Conservation (phyloP, 2,797 vertebrate genomes). For the Sebastes trivittatus region DNA sequence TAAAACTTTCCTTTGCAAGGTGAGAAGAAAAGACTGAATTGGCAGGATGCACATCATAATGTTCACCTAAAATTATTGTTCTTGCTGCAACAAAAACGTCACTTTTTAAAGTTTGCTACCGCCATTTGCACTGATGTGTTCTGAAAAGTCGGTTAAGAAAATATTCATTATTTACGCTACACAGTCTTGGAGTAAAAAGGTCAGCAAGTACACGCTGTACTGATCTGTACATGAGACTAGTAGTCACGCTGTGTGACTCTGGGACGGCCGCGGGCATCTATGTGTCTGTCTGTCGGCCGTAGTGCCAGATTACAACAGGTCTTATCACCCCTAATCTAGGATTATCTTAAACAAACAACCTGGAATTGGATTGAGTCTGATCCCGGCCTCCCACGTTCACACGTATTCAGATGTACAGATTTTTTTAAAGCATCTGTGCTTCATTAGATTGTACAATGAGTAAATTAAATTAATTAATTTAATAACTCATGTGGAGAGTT, state of each 20-base stretch:
- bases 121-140: neutral
- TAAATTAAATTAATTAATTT: no score
- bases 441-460: conserved; percentile 11
- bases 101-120: neutral
- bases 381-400: neutral
- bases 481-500: rapidly evolving
- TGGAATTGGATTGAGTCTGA: conserved; percentile 26
- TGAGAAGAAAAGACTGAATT: neutral
- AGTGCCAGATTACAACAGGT: conserved; percentile 30
- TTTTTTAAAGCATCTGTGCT: conserved; percentile 12
- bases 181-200: conserved; percentile 13
- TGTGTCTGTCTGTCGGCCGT: neutral
- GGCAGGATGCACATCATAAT: neutral
- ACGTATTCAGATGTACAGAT: neutral
- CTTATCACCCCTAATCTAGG: conserved; percentile 51
- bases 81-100: neutral
- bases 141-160: neutral
- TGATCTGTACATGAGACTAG: neutral
- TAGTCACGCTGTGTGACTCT: neutral
- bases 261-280: neutral
- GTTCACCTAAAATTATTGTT: neutral
- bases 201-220: conserved; percentile 15
- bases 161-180: conserved; percentile 39
- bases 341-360: conserved; percentile 53
- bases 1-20: neutral